phyloP scores from a whole-genome alignment of 2,797 vertebrate species.

The Sebastes iracundus region DNA sequence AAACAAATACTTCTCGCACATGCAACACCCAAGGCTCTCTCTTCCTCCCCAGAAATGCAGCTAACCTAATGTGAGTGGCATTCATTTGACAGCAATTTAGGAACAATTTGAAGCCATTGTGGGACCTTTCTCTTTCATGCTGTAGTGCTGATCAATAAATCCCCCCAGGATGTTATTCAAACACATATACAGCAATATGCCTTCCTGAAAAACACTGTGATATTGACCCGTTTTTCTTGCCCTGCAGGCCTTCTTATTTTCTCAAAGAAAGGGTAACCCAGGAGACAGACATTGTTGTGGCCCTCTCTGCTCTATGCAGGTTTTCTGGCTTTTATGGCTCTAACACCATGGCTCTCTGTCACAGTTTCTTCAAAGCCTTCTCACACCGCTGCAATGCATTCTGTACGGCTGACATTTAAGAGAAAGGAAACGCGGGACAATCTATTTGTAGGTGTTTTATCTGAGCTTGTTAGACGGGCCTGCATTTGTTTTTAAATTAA shows the following conservation, averaged over 20 bases:
- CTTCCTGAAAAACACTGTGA: conserved; percentile 72
- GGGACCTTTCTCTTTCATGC: conserved; percentile 66
- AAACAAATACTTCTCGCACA: conserved; percentile 19
- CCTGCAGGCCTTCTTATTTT: conserved; percentile 74
- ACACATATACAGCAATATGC: conserved; percentile 79
- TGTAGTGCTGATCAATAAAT: conserved; percentile 79
- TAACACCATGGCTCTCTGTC: conserved; percentile 32
- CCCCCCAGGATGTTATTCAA: conserved; percentile 77
- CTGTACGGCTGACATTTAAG: conserved; percentile 32
- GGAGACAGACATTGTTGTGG: conserved; percentile 62
- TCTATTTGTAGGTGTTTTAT: conserved; percentile 9
- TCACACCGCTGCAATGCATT: conserved; percentile 13
- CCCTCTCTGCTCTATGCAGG: conserved; percentile 50
- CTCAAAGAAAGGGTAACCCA: conserved; percentile 66
- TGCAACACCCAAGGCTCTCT: background rate
- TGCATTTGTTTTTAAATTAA: conserved; percentile 10
- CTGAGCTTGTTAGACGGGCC: background rate
- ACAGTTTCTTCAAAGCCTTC: conserved; percentile 34
- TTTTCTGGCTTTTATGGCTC: conserved; percentile 49
- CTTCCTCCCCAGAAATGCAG: conserved; percentile 14
- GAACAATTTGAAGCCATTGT: conserved; percentile 75
- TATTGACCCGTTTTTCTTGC: conserved; percentile 81
- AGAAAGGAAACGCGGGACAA: background rate
- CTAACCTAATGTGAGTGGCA: conserved; percentile 63
- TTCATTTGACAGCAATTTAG: conserved; percentile 78